Evolutionary conservation across 2,888 invertebrate genomes (phyloP).

Genomic region (Sinodicranocentrus sp.): DNA sequence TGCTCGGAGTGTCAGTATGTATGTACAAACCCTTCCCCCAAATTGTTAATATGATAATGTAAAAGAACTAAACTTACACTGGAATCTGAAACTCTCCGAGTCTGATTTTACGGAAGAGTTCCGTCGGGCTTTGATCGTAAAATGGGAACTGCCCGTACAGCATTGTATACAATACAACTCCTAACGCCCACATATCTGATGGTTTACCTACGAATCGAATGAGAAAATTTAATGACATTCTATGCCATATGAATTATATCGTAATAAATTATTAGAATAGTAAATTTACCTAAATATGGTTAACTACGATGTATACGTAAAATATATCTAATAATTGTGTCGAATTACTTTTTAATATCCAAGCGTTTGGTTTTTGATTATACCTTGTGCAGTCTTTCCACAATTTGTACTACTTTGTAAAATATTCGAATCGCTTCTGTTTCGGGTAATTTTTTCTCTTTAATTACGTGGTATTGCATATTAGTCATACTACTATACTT

Average conservation of each 20-base stretch:
- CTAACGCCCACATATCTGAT: constrained; percentile 90
- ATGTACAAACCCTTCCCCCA: not conserved
- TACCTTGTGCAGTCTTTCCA: constrained; percentile 86
- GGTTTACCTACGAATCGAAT: constrained; percentile 81
- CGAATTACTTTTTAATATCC: too few species aligned
- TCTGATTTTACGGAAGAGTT: constrained; percentile 87
- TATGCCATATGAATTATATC: too few species aligned
- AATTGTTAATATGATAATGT: not conserved
- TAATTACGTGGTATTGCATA: constrained; percentile 87
- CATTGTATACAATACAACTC: constrained; percentile 89
- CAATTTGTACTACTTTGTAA: constrained; percentile 86
- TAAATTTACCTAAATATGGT: constrained; percentile 3
- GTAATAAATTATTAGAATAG: not conserved
- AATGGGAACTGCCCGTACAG: constrained; percentile 90
- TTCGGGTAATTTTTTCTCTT: constrained; percentile 86
- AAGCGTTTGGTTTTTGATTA: too few species aligned
- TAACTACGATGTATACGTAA: too few species aligned
- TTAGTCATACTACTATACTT: constrained; percentile 83
- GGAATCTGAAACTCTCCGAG: constrained; percentile 87
- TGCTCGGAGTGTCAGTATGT: constrained; percentile 6
- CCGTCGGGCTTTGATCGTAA: constrained; percentile 86
- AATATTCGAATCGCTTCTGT: constrained; percentile 87
- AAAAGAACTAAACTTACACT: constrained; percentile 81
- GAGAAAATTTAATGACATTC: too few species aligned
- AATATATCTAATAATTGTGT: too few species aligned